These are phyloP conservation scores for Amblyornis subalaris DNA, from an alignment of 2,113 vertebrate species.

Conservation along the genomic window DNA sequence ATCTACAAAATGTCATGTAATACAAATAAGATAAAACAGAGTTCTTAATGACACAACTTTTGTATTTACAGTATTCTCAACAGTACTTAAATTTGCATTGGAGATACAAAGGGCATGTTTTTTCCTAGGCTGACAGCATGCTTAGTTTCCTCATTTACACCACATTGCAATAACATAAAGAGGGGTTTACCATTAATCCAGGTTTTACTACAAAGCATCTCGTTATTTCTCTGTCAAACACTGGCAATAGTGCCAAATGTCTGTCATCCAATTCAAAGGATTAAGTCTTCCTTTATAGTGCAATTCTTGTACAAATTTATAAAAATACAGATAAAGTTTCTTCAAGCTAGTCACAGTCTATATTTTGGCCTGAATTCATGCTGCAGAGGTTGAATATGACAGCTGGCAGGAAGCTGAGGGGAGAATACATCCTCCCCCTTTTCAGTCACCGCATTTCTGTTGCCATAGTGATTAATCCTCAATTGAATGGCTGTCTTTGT, in stretches of 20 bases:
- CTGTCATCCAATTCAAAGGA: constrained; percentile 77
- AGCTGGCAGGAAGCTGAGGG: constrained; percentile 79
- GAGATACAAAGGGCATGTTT: constrained; percentile 53
- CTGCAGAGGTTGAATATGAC: constrained; percentile 75
- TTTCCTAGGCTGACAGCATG: constrained; percentile 62
- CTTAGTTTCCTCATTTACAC: constrained; percentile 76
- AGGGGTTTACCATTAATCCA: constrained; percentile 80
- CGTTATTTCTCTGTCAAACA: constrained; percentile 78
- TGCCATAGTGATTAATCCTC: constrained; percentile 79
- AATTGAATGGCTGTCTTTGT: constrained; percentile 79
- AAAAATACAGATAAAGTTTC: constrained; percentile 83
- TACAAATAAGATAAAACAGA: constrained; percentile 63
- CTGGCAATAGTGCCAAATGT: constrained; percentile 73
- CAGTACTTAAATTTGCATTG: constrained; percentile 60
- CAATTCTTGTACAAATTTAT: constrained; percentile 78
- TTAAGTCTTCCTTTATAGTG: constrained; percentile 78
- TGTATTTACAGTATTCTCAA: constrained; percentile 70
- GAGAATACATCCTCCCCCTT: constrained; percentile 72
- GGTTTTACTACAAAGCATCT: constrained; percentile 79
- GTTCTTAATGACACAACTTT: constrained; percentile 66
- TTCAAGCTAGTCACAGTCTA: constrained; percentile 72
- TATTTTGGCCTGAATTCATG: constrained; percentile 74
- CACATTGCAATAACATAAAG: constrained; percentile 78
- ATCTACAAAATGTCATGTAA: constrained; percentile 63
- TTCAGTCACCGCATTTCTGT: constrained; percentile 72